Base-by-base conservation (phyloP, 2,888 invertebrate species). In the Caenorhabditis virilis region DNA sequence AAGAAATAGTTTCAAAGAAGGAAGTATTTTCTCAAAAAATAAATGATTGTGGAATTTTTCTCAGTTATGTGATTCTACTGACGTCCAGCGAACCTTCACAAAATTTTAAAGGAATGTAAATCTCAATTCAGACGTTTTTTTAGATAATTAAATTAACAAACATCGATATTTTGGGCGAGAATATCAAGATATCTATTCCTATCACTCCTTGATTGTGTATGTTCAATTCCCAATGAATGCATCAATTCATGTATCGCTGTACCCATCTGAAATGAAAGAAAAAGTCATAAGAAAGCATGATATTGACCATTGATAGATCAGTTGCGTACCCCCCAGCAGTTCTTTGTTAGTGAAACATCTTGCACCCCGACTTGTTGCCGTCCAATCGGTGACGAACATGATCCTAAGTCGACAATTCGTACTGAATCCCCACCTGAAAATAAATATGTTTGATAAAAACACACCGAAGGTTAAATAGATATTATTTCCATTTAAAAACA, bases 161-260 rank as follows among this genome's bases (percentile, higher is more conserved):
- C 65, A 42, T 66, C 66, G 16, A 66, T 66, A 22, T 66, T 61
- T 26, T 61, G 52, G 6, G 39, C 16, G n/a, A 57, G 43, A 26
- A 66, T 61, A 18, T 61, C 57, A 16, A 66, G 33, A 51, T 66
- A 60, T 26, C 25, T 22, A 27, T 61, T 61, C 2, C 66, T 15
- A 49, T 66, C 66, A 47, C 66, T 66, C 41, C 66, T 38, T 5
- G 59, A 59, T 39, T 66, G 66, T 15, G 66, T 66, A 36, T 66
- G 66, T 36, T 66, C 66, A 4, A 66, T 60, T 41, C 66, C 66
- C 13, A 66, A 57, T 6, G 66, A 60, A 48, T 66, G 66, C 66
- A 66, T 66, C 25, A 66, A 36, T 36, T 66, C 66, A 20, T 66
- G 66, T 27, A 59, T 58, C 0, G 66, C 66, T 18, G 66, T 66